phyloP scores from a whole-genome alignment of 2,113 vertebrate genomes.

The Sinocyclocheilus maitianheensis region DNA sequence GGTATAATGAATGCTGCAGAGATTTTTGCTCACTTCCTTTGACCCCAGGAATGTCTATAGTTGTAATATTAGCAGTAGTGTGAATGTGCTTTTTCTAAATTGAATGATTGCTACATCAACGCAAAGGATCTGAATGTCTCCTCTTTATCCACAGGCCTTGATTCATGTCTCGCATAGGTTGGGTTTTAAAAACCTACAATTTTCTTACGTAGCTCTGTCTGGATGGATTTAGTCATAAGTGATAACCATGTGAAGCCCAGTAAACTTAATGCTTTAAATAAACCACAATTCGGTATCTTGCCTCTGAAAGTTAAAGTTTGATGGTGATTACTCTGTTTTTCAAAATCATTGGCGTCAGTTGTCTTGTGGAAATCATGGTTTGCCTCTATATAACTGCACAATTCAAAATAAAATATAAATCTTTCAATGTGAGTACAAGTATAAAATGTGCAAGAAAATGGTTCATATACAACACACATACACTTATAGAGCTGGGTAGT shows the following conservation, averaged over 20 bases:
- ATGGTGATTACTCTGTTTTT: not conserved
- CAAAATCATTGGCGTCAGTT: not conserved
- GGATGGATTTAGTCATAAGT: not conserved
- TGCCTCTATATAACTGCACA: too few species aligned
- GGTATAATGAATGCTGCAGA: not conserved
- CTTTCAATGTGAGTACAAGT: too few species aligned
- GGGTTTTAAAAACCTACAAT: not conserved
- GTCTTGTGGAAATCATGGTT: not conserved
- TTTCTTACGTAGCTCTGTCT: conserved; percentile 7
- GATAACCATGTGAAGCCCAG: conserved; percentile 4
- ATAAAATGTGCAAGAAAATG: too few species aligned
- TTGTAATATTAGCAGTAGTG: not conserved
- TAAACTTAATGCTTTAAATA: conserved; percentile 30
- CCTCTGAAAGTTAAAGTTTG: not conserved
- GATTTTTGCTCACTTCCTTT: not conserved
- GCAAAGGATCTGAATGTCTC: conserved; percentile 5
- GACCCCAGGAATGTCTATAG: conserved; percentile 6
- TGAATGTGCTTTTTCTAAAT: conserved; percentile 11
- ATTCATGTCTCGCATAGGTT: not conserved
- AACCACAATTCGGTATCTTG: not conserved
- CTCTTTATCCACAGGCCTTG: conserved; percentile 8
- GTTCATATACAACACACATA: too few species aligned
- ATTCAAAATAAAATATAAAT: too few species aligned
- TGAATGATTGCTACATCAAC: conserved; percentile 14
- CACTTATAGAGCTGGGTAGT: too few species aligned